Evolutionary conservation across 2,888 invertebrate species (phyloP).

Genomic region (Arge pagana): DNA sequence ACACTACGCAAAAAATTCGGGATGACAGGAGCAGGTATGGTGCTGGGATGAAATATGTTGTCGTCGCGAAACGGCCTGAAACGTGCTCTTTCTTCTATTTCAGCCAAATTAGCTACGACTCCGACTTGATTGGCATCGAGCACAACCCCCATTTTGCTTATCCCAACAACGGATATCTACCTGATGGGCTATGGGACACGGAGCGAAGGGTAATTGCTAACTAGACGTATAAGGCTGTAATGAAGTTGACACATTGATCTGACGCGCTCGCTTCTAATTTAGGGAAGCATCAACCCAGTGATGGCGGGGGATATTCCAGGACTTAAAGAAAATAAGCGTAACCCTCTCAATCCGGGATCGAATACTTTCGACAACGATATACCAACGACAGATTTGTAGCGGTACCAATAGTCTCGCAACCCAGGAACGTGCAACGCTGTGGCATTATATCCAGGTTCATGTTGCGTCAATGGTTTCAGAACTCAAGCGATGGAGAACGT

Average conservation of each 20-base stretch:
- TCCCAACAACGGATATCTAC: slow-evolving; percentile 49
- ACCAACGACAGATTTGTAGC: slow-evolving; percentile 11
- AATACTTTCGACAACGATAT: not conserved
- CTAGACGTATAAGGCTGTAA: too few species aligned
- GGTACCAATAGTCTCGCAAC: too few species aligned
- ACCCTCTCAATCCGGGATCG: not conserved
- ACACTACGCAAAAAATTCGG: slow-evolving; percentile 60
- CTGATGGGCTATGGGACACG: slow-evolving; percentile 17
- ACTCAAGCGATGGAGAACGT: not conserved
- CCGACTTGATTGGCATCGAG: slow-evolving; percentile 71
- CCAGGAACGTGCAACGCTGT: too few species aligned
- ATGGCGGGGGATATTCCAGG: slow-evolving; percentile 10
- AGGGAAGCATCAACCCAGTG: slow-evolving; percentile 17
- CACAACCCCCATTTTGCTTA: slow-evolving; percentile 67
- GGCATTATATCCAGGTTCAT: too few species aligned
- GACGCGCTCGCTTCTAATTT: too few species aligned
- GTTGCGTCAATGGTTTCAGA: too few species aligned
- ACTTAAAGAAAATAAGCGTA: not conserved
- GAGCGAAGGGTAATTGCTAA: slow-evolving; percentile 16
- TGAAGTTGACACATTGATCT: too few species aligned
- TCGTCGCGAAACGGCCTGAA: too few species aligned
- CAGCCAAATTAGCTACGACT: slow-evolving; percentile 67
- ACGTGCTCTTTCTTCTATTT: not conserved
- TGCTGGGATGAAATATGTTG: slow-evolving; percentile 2
- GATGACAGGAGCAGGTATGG: slow-evolving; percentile 63